Evolutionary conservation across 2,888 invertebrate species (phyloP), one percentile per base, ranked within the genome.

Genomic region (Ferdinandea cuprea): DNA sequence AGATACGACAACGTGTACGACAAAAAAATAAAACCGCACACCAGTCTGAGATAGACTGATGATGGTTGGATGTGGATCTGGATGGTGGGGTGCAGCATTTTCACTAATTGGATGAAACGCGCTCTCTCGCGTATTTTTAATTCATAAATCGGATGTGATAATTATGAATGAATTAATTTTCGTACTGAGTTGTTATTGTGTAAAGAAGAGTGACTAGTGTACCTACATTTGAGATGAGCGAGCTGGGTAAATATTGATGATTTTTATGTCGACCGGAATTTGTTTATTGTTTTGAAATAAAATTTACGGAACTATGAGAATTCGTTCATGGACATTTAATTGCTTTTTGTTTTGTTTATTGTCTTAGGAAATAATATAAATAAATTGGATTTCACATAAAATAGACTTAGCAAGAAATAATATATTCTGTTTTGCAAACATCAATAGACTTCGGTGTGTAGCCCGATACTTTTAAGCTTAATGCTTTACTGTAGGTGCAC

Each of bases 131-230:
- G 66, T 83, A 83, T 83, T 83, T 83, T 78, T 83, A 78, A 83
- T 83, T 83, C 83, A 83, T 58, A 61, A 73, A 78, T 83, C 83
- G 83, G 83, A 83, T 83, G 83, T 78, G 78, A 78, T 73, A 73
- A 83, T 83, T 83, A 68, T 83, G 83, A 83, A 83, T 83, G 83
- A 83, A 83, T 66, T 72, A 42, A 50, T 32, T 32, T 68, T 8
- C 8, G 37, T 21, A 28, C 25, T 25, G 30, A 35, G 15, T 13
- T 17, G 35, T n/a, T 42, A 6, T 40, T 61, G 28, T 2, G 46
- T n/a, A n/a, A n/a, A n/a, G n/a, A n/a, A n/a, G n/a, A n/a, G n/a
- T 35, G 25, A 13, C 9, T 21, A 19, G 2, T 32, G 35, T n/a
- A 30, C 21, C 40, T 56, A 37, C 40, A 17, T 48, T 32, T 42